phyloP scores from a whole-genome alignment of 2,113 vertebrate species.

The Paradoxurus hermaphroditus region DNA sequence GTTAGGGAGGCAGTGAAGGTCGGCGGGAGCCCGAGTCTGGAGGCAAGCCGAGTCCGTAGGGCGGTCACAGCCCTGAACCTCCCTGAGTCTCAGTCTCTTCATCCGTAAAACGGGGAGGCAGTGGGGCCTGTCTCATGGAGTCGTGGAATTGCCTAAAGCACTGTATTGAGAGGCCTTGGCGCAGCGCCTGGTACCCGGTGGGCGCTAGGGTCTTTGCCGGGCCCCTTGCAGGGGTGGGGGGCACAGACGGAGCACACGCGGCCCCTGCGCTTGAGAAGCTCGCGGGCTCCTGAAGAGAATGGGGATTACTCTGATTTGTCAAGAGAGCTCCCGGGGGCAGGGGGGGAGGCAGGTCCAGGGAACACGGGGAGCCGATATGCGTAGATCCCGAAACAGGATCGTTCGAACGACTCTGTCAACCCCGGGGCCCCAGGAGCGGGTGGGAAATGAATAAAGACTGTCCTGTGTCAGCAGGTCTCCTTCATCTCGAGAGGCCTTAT shows the following conservation, averaged over 20 bases:
- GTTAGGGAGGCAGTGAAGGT: neutral
- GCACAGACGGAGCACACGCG: neutral
- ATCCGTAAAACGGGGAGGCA: neutral
- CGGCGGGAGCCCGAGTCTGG: neutral
- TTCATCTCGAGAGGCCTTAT: neutral
- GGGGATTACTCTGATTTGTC: neutral
- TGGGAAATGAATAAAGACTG: neutral
- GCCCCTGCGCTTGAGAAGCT: neutral
- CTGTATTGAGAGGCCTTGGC: neutral
- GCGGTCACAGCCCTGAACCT: neutral
- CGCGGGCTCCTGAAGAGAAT: neutral
- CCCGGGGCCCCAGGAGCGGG: neutral
- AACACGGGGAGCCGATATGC: rapidly evolving
- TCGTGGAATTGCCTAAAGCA: neutral
- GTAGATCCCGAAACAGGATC: neutral
- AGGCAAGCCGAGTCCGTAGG: neutral
- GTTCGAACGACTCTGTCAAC: neutral
- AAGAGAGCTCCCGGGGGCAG: neutral
- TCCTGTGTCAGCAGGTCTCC: neutral
- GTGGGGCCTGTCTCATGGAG: neutral
- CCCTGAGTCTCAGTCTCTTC: neutral
- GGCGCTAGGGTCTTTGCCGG: neutral
- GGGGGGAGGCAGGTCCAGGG: neutral
- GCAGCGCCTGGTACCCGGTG: neutral
- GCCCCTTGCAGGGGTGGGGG: no score